phyloP scores from a whole-genome alignment of 2,113 vertebrate genomes.

The Mormyrus iriodes region DNA sequence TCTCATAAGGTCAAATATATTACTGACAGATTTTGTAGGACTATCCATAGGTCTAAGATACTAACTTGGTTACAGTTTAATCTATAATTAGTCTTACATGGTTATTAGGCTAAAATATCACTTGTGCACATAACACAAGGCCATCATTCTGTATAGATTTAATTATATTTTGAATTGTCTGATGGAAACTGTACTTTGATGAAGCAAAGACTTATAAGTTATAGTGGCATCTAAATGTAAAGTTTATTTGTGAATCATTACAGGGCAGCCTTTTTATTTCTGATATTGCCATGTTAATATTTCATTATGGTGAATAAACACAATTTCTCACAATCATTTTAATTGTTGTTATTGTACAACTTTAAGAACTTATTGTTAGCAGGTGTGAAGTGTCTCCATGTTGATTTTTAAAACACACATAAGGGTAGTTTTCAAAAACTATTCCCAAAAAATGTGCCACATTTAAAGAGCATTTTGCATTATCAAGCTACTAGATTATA shows the following conservation, averaged over 20 bases:
- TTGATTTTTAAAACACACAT: neutral
- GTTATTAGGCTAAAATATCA: neutral
- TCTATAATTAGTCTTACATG: constrained; percentile 4
- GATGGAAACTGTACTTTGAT: constrained; percentile 5
- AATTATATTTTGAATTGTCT: constrained; percentile 4
- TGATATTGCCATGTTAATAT: constrained; percentile 5
- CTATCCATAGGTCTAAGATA: neutral
- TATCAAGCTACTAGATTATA: neutral
- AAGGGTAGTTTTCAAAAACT: neutral
- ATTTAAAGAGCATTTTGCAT: neutral
- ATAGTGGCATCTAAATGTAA: neutral
- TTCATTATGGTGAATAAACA: constrained; percentile 6
- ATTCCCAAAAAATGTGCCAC: neutral
- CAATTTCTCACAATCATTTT: neutral
- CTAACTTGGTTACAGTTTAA: neutral
- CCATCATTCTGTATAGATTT: neutral
- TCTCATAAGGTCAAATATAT: neutral
- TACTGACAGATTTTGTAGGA: neutral
- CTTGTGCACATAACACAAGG: neutral
- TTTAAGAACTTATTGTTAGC: neutral
- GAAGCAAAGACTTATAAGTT: neutral
- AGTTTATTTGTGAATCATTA: constrained; percentile 5
- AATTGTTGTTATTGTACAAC: neutral
- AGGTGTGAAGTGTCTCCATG: neutral
- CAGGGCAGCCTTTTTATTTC: neutral